Evolutionary conservation across 2,888 invertebrate genomes (phyloP), one percentile per base, ranked within the genome.

Genomic region (Leptura quadrifasciata): DNA sequence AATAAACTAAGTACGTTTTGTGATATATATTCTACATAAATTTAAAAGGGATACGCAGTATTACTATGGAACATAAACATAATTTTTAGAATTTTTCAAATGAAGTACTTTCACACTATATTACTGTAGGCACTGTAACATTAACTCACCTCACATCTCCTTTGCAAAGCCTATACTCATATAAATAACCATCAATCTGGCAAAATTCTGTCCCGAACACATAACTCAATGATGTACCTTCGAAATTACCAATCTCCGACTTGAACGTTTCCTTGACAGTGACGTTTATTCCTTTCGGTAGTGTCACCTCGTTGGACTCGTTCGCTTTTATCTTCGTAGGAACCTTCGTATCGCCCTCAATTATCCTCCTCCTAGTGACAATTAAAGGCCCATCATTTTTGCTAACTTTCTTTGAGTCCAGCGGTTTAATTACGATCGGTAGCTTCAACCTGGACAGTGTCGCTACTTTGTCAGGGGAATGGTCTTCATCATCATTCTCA

Each of bases 81-180:
- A n/a, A n/a, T n/a, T n/a, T n/a, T n/a, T n/a, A n/a, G 24, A 24
- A 24, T 24, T 24, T 24, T 0, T 31, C 8, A 31, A 31, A 31
- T 31, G 5, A 31, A 6, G 5, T 31, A 31, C 17, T 47, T n/a
- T 61, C 18, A 58, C 55, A 17, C n/a, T n/a, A n/a, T n/a, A n/a
- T n/a, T n/a, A n/a, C n/a, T n/a, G n/a, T n/a, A n/a, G n/a, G n/a
- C n/a, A n/a, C n/a, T n/a, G n/a, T n/a, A n/a, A n/a, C 47, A n/a
- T n/a, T 15, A 63, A 79, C 75, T 78, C 77, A 86, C 86, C 86
- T 82, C n/a, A 79, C 64, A 67, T 79, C 76, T 15, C 82, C 81
- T 80, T 88, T 88, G 12, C 82, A 76, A 15, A 88, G 79, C 55
- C 88, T 82, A 72, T 83, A 84, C 60, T 86, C 86, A 74, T 87